Percentiles rank a stretch among this genome's conserved stretches.
Evolutionary conservation across 2,797 vertebrate species (phyloP).

Genomic region (Buphagus erythrorhynchus): DNA sequence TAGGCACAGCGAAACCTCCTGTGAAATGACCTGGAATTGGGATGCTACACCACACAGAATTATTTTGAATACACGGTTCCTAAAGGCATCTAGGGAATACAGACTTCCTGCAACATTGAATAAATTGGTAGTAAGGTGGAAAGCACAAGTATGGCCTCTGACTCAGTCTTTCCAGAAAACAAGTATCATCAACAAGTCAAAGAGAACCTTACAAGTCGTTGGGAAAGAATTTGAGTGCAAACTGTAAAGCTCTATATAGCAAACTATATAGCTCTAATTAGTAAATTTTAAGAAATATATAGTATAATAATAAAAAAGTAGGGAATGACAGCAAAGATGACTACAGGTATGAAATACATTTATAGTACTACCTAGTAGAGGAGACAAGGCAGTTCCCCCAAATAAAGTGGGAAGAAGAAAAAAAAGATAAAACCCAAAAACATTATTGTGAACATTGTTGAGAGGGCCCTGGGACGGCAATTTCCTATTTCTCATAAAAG

Average conservation of each 20-base stretch:
- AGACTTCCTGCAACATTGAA: not conserved
- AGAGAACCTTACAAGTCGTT: not conserved
- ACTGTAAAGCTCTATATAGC: not conserved
- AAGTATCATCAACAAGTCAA: not conserved
- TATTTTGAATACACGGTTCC: not conserved
- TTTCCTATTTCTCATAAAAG: not conserved
- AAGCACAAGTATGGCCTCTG: not conserved
- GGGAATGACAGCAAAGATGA: not conserved
- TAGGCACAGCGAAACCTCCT: not conserved
- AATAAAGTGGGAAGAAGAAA: rapidly evolving
- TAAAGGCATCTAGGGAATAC: not conserved
- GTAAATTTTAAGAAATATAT: not conserved
- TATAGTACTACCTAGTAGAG: not conserved
- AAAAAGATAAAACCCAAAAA: not conserved
- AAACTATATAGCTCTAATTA: not conserved
- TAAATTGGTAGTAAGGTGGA: not conserved
- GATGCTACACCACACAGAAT: not conserved
- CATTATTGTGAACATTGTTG: not conserved
- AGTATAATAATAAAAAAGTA: not conserved
- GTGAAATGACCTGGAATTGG: not conserved
- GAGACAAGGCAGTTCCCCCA: not conserved
- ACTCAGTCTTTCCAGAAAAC: not conserved
- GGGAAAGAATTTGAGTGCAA: not conserved
- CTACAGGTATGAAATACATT: not conserved
- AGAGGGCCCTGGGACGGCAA: not conserved